Conservation (phyloP, 1,140 invertebrate species). For the Venturia canescens region DNA sequence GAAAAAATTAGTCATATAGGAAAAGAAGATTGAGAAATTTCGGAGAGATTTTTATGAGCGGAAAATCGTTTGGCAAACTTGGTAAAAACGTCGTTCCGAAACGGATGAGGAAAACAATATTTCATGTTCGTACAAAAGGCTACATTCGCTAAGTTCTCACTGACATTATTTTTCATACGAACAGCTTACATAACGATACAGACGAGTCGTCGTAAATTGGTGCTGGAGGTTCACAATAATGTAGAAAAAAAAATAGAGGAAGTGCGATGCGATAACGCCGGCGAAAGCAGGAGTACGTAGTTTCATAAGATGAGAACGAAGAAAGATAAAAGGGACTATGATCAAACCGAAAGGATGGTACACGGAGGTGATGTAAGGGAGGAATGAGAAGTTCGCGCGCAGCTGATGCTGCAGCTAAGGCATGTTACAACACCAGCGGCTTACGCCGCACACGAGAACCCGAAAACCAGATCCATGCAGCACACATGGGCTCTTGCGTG, state of each 20-base stretch:
- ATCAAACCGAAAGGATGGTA: background rate
- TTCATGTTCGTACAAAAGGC: background rate
- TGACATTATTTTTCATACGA: background rate
- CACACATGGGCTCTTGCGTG: background rate
- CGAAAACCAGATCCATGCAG: background rate
- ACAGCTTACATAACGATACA: background rate
- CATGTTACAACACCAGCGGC: background rate
- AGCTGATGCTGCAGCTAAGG: constrained; percentile 21
- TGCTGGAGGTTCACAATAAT: background rate
- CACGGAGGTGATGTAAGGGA: background rate
- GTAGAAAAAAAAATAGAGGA: background rate
- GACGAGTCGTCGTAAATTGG: background rate
- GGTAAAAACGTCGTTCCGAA: background rate
- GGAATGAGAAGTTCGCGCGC: constrained; percentile 1
- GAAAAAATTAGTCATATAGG: too few relatives aligned
- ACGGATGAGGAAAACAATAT: background rate
- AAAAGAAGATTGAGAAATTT: too few relatives aligned
- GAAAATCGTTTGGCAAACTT: too few relatives aligned
- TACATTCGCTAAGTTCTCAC: background rate
- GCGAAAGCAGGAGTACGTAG: background rate
- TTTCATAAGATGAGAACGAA: background rate
- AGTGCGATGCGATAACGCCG: background rate
- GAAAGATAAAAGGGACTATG: background rate
- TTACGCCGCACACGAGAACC: background rate
- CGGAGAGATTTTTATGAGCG: background rate